These are phyloP conservation scores for Tachystola acroxantha DNA, from an alignment of 2,888 invertebrate genomes.

Conservation along the genomic window DNA sequence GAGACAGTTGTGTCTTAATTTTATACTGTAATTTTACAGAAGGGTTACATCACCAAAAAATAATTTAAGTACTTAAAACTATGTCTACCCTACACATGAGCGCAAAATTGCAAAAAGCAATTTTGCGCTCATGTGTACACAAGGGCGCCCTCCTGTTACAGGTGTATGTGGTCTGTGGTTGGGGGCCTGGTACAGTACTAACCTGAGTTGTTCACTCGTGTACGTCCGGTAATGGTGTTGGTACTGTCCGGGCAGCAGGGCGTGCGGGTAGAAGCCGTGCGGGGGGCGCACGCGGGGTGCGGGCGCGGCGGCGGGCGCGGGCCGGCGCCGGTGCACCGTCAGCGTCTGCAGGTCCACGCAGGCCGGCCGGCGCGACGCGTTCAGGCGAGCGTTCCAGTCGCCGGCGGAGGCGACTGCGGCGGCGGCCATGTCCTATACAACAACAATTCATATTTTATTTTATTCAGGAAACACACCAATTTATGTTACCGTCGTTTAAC, in stretches of 20 bases:
- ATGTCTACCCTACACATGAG: too few species aligned
- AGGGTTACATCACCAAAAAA: too few species aligned
- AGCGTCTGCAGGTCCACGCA: constrained; percentile 96
- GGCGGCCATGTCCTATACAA: constrained; percentile 82
- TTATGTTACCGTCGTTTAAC: too few species aligned
- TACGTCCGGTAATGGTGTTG: constrained; percentile 90
- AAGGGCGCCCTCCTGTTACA: too few species aligned
- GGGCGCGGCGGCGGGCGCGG: constrained; percentile 17
- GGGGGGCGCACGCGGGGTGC: constrained; percentile 58
- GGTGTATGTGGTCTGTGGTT: too few species aligned
- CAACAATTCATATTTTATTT: too few species aligned
- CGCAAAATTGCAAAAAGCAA: too few species aligned
- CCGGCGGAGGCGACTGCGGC: constrained; percentile 91
- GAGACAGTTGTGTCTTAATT: too few species aligned
- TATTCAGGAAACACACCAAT: too few species aligned
- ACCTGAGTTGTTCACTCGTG: constrained; percentile 86
- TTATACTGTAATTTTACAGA: too few species aligned
- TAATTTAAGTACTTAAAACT: too few species aligned
- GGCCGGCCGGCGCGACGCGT: constrained; percentile 85
- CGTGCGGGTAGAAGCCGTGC: constrained; percentile 89
- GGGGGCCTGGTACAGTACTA: neutral
- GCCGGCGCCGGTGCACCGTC: constrained; percentile 83
- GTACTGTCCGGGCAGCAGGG: constrained; percentile 97
- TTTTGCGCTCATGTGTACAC: too few species aligned
- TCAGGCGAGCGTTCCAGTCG: constrained; percentile 93